phyloP scores from a whole-genome alignment of 2,797 vertebrate species.

The Sebastolobus altivelis region DNA sequence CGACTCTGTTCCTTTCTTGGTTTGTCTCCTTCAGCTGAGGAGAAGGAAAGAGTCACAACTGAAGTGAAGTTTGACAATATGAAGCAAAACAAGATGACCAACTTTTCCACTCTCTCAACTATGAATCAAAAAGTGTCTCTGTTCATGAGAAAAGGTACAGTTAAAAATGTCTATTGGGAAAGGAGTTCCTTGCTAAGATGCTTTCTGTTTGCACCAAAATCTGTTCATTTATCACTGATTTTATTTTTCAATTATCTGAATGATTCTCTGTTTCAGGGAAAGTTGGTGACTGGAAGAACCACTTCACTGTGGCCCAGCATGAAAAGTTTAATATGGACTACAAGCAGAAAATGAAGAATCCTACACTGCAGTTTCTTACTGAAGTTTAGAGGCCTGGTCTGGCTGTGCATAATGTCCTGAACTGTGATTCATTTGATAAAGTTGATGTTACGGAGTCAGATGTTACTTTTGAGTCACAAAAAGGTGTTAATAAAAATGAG shows the following conservation, averaged over 20 bases:
- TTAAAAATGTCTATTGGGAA: background rate
- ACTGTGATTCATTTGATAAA: too few relatives aligned
- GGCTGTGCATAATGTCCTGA: too few relatives aligned
- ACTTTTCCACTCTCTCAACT: slow-evolving; percentile 74
- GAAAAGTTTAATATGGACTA: slow-evolving; percentile 77
- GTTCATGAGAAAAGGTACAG: slow-evolving; percentile 92
- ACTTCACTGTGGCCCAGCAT: slow-evolving; percentile 74
- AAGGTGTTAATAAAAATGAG: too few relatives aligned
- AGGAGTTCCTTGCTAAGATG: background rate
- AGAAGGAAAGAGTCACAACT: slow-evolving; percentile 73
- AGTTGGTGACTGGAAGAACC: slow-evolving; percentile 82
- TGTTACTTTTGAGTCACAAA: too few relatives aligned
- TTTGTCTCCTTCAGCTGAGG: slow-evolving; percentile 71
- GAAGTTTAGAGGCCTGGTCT: slow-evolving; percentile 22
- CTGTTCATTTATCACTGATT: background rate
- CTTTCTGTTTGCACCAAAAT: too few relatives aligned
- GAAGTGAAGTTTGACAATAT: slow-evolving; percentile 85
- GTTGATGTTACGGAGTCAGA: too few relatives aligned
- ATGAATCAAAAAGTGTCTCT: slow-evolving; percentile 86
- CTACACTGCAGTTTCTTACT: slow-evolving; percentile 43
- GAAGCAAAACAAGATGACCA: slow-evolving; percentile 88
- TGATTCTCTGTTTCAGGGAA: slow-evolving; percentile 38
- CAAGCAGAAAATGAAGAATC: slow-evolving; percentile 65
- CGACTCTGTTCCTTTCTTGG: slow-evolving; percentile 85
- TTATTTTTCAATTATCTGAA: background rate